Percentiles rank a stretch among this genome's conserved stretches.
phyloP scores from a whole-genome alignment of 35 echinoderm and acorn worm species.

The Patiria miniata region DNA sequence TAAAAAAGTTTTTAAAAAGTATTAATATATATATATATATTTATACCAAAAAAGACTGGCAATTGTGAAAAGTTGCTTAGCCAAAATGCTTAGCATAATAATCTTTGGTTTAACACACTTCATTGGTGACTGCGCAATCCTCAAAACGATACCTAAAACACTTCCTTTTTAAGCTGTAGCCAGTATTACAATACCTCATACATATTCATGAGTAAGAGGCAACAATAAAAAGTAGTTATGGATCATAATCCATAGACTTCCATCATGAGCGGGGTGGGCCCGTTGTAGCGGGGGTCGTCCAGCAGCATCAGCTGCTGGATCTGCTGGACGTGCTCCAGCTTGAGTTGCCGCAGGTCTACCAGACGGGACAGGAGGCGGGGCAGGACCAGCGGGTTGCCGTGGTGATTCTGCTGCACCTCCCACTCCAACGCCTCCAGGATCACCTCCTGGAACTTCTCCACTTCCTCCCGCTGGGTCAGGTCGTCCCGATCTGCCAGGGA shows the following conservation, averaged over 20 bases:
- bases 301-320: conserved; percentile 89
- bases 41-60: too few relatives aligned
- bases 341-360: conserved; percentile 90
- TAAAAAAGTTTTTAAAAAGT: too few relatives aligned
- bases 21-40: too few relatives aligned
- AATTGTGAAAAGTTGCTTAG: too few relatives aligned
- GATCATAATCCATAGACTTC: conserved; percentile 88
- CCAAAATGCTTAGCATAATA: too few relatives aligned
- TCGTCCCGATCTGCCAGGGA: conserved; percentile 85
- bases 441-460: conserved; percentile 93
- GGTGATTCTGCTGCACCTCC: conserved; percentile 89
- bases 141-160: too few relatives aligned
- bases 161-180: too few relatives aligned
- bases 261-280: conserved; percentile 89
- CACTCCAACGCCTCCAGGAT: conserved; percentile 91
- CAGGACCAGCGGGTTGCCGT: conserved; percentile 65
- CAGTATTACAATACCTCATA: too few relatives aligned
- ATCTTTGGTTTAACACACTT: too few relatives aligned
- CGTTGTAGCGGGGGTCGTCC: conserved; percentile 68
- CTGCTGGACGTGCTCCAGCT: conserved; percentile 95
- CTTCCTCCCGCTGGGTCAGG: conserved; percentile 73
- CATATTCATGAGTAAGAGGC: too few relatives aligned
- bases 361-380: conserved; percentile 77
- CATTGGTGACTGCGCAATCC: too few relatives aligned
- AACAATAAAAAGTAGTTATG: too few relatives aligned